Evolutionary conservation across 53 echinoderm and acorn worm genomes (phyloP).

Genomic region (Astropecten irregularis): DNA sequence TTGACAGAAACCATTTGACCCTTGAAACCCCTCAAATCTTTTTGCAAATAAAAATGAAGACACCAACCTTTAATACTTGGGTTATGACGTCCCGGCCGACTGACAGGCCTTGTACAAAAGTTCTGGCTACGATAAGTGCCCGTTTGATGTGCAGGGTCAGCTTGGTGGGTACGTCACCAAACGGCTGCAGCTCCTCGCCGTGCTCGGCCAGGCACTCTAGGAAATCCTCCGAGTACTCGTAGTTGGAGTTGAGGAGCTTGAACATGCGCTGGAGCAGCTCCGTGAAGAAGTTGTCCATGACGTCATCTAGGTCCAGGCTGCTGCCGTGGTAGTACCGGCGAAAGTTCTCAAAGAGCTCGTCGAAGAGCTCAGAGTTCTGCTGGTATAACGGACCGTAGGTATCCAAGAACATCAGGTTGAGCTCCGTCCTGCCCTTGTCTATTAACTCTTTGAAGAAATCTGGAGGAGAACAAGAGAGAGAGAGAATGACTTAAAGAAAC

Average conservation of each 20-base stretch:
- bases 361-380: constrained; percentile 79
- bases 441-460: constrained; percentile 91
- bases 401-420: constrained; percentile 72
- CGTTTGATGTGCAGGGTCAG: constrained; percentile 70
- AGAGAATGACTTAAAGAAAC: neutral
- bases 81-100: constrained; percentile 79
- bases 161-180: constrained; percentile 75
- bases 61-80: constrained; percentile 78
- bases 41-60: no score
- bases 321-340: constrained; percentile 86
- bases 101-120: constrained; percentile 89
- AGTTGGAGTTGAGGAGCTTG: constrained; percentile 73
- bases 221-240: constrained; percentile 72
- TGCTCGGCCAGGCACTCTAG: constrained; percentile 76
- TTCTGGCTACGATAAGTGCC: constrained; percentile 83
- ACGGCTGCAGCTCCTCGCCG: constrained; percentile 76
- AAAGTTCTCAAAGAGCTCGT: constrained; percentile 67
- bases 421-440: constrained; percentile 69
- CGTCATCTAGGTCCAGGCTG: constrained; percentile 67
- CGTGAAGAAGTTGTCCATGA: constrained; percentile 89
- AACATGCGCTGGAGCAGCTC: constrained; percentile 89
- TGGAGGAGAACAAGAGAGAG: constrained; percentile 30
- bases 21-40: no score
- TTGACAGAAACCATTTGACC: no score
- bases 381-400: constrained; percentile 86